phyloP scores from a whole-genome alignment of 2,113 vertebrate species.

The Spermophilus dauricus region DNA sequence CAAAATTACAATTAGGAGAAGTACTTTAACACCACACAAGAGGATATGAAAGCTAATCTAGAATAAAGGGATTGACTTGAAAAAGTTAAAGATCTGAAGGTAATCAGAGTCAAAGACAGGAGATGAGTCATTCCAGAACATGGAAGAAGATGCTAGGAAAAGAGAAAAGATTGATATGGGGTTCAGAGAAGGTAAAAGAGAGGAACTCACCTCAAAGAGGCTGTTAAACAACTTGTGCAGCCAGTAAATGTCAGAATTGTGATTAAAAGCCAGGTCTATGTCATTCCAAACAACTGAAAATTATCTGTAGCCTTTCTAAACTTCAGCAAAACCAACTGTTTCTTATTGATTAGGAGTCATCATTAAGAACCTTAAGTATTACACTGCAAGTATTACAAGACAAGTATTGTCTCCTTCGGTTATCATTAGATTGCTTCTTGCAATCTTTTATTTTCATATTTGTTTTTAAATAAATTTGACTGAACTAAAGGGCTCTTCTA shows the following conservation, averaged over 20 bases:
- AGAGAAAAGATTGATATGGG: background rate
- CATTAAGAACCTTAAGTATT: conserved; percentile 26
- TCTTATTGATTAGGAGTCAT: background rate
- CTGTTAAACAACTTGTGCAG: background rate
- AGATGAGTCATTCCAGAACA: background rate
- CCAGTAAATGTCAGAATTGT: background rate
- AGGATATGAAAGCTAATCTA: background rate
- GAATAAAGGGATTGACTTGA: background rate
- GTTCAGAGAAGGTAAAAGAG: background rate
- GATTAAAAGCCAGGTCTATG: background rate
- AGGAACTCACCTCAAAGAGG: background rate
- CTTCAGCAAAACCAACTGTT: background rate
- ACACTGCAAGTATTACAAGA: background rate
- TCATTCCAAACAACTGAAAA: background rate
- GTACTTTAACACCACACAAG: background rate
- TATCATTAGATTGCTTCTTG: background rate
- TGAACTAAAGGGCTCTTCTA: background rate
- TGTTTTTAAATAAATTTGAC: background rate
- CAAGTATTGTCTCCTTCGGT: background rate
- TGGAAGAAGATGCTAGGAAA: background rate
- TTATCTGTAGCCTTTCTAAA: background rate
- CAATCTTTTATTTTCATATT: background rate
- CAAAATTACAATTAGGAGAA: background rate
- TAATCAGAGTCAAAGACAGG: background rate
- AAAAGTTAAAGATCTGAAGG: background rate